Base-by-base conservation (phyloP, 2,113 vertebrate species). In the Caloenas nicobarica region DNA sequence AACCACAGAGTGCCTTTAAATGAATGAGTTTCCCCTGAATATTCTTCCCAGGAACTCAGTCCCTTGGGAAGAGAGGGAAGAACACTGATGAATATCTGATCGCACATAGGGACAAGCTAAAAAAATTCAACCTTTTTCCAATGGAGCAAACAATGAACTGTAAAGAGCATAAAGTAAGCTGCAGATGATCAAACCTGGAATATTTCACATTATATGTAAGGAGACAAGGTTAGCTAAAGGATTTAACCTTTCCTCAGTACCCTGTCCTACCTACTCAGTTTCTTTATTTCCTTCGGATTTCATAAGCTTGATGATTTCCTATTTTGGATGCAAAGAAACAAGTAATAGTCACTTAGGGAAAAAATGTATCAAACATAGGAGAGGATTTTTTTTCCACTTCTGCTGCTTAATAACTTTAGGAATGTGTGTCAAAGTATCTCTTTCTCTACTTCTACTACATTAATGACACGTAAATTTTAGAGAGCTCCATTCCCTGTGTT, bases 341-440 rank as follows among this genome's bases (percentile, higher is more conserved):
- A 95, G 61, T 85, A 89, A 95, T 72, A 84, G 83, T 92, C 91
- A 62, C 91, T 74, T 13, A 81, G 92, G 92, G 95, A 36, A 88
- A 88, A 95, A 93, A 81, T 53, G 36, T 81, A 83, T 86, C 95
- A 91, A 88, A 79, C 10, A 1, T 24, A 57, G 70, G 48, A 86
- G 69, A 74, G 69, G 76, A n/a, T 26, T 81, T 86, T 86, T 72
- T 86, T 91, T 94, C 64, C 86, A 93, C 14, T 96, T 87, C 77
- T 95, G 73, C 82, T 90, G 64, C 86, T 95, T 94, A 95, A 97
- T 96, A 96, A 96, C 93, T 96, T 96, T 94, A 94, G 93, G 95
- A 97, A 96, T 93, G 92, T 85, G 40, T 33, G 40, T 89, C 86
- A 76, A 87, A 86, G 48, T 51, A 18, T 81, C 92, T 81, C 53